These are phyloP conservation scores for Procavia capensis DNA, from an alignment of 2,113 vertebrate species.

Conservation along the genomic window DNA sequence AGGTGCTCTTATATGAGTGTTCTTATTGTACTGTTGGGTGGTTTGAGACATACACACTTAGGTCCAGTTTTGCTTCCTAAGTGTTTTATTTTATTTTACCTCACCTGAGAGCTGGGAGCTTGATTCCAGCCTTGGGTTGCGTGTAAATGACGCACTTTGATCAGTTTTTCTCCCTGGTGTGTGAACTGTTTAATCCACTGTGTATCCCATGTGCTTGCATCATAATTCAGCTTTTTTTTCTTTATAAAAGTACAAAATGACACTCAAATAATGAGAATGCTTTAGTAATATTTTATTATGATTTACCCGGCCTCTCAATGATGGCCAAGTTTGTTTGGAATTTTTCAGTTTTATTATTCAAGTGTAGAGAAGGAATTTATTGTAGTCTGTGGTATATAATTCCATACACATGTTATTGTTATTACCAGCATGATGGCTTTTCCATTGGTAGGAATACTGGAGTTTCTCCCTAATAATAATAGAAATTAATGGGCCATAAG, in stretches of 20 bases:
- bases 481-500: constrained; percentile 56
- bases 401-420: constrained; percentile 42
- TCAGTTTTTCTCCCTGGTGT: neutral
- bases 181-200: neutral
- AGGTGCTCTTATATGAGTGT: neutral
- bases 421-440: constrained; percentile 25
- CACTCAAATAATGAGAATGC: neutral
- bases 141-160: neutral
- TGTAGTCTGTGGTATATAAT: neutral
- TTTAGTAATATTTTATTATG: neutral
- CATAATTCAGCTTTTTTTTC: neutral
- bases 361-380: constrained; percentile 25
- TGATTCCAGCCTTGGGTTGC: neutral
- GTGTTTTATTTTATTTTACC: neutral
- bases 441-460: constrained; percentile 39
- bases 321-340: neutral
- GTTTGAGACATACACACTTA: neutral
- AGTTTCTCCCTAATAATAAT: constrained; percentile 42
- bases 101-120: neutral
- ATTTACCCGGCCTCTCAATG: neutral
- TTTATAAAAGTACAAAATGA: neutral
- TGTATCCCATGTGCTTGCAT: neutral
- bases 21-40: neutral
- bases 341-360: constrained; percentile 44
- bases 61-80: neutral